A percentile compares a stretch with the other conserved stretches of the same genome.
These are phyloP conservation scores for Odontophorus gujanensis DNA, from an alignment of 2,113 vertebrate species.

Conservation along the genomic window DNA sequence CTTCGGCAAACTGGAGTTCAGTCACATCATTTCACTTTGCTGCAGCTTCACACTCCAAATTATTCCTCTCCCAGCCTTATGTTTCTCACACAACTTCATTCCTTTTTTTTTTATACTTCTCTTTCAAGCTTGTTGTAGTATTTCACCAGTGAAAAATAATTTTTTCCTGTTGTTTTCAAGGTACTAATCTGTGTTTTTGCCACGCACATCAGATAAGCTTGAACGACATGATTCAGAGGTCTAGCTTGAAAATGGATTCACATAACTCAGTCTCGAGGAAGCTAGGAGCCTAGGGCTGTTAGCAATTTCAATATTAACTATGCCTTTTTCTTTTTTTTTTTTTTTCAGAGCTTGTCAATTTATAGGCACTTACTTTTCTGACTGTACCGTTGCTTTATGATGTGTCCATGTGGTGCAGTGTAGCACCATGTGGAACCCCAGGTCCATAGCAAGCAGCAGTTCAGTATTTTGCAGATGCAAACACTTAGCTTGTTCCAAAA, in stretches of 20 bases:
- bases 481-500: too few relatives aligned
- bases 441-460: background rate
- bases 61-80: background rate
- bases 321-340: too few relatives aligned
- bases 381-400: background rate
- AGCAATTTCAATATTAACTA: background rate
- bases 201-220: background rate
- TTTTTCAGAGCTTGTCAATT: background rate
- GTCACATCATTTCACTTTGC: background rate
- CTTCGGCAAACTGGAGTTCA: background rate
- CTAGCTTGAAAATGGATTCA: background rate
- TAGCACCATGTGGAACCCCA: background rate
- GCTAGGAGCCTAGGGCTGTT: background rate
- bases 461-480: background rate
- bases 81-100: background rate
- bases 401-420: background rate
- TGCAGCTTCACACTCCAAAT: background rate
- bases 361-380: background rate
- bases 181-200: background rate
- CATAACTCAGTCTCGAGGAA: background rate
- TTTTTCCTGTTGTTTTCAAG: background rate
- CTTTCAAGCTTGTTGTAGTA: background rate
- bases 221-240: background rate
- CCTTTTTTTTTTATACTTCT: background rate
- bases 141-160: background rate